phyloP scores from a whole-genome alignment of 2,888 invertebrate genomes.

The Oligia fasciuncula region DNA sequence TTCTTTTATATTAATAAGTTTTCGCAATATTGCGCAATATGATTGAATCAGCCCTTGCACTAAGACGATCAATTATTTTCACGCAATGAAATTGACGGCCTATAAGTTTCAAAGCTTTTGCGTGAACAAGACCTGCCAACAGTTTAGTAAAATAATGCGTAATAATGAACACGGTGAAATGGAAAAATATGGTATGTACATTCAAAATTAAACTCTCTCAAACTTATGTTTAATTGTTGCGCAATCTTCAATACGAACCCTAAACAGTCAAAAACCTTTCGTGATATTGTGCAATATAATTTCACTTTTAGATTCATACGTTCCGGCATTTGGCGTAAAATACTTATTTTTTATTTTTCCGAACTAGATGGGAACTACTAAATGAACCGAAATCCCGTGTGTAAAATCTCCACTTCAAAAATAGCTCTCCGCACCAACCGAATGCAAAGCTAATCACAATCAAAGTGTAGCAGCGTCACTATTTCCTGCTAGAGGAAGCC shows the following conservation, averaged over 20 bases:
- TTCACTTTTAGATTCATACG: no score
- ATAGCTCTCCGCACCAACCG: neutral
- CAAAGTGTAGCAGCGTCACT: constrained; percentile 23
- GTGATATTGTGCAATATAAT: no score
- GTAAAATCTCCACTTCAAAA: neutral
- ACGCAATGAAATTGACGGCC: neutral
- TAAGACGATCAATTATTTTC: neutral
- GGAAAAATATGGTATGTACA: neutral
- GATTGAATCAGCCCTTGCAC: neutral
- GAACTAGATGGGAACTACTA: neutral
- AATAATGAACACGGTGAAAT: neutral
- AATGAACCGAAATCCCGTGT: neutral
- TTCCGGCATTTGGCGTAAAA: no score
- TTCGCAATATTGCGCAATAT: no score
- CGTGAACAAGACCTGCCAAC: neutral
- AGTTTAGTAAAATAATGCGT: neutral
- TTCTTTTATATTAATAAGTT: no score
- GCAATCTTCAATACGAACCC: no score
- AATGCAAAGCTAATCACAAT: constrained; percentile 22
- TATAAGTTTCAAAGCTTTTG: neutral
- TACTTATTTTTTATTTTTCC: neutral
- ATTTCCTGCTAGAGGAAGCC: constrained; percentile 25
- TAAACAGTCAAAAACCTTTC: no score
- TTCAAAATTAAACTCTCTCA: no score
- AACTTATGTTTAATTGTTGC: no score